Percentiles rank a stretch among this genome's conserved stretches.
phyloP scores from a whole-genome alignment of 2,113 vertebrate genomes.

The Oryzias javanicus region DNA sequence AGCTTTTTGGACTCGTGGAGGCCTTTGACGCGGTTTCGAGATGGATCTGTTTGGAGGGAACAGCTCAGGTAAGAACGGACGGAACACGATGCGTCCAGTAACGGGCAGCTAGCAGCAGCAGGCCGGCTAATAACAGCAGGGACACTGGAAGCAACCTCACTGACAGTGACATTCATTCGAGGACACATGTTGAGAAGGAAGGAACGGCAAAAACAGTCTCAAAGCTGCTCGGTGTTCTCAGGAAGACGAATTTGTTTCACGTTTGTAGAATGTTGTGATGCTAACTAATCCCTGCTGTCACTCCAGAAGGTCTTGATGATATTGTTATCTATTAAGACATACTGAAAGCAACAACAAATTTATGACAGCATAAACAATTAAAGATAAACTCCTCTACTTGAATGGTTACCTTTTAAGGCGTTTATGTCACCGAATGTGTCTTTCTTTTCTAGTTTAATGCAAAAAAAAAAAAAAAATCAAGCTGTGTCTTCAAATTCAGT shows the following conservation, averaged over 20 bases:
- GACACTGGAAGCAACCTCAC: conserved; percentile 26
- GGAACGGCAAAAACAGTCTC: too few species aligned
- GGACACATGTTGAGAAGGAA: conserved; percentile 33
- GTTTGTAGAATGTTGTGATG: not conserved
- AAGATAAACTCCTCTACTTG: too few species aligned
- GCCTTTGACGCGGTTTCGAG: not conserved
- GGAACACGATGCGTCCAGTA: not conserved
- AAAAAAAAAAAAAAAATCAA: too few species aligned
- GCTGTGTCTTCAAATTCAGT: too few species aligned
- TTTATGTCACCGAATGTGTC: too few species aligned
- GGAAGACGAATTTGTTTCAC: not conserved
- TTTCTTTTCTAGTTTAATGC: too few species aligned
- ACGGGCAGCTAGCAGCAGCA: conserved; percentile 43
- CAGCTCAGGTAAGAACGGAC: conserved; percentile 57
- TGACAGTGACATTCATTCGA: conserved; percentile 52
- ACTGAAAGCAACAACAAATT: too few species aligned
- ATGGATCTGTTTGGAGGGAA: conserved; percentile 72
- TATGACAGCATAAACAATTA: too few species aligned
- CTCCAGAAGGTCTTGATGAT: conserved; percentile 3
- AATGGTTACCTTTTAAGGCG: too few species aligned
- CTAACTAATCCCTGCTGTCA: not conserved
- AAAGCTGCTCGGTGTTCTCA: not conserved
- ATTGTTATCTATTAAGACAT: too few species aligned
- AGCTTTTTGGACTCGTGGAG: not conserved
- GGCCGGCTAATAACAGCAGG: conserved; percentile 55